phyloP scores from a whole-genome alignment of 2,888 invertebrate species.

The Galeopsomyia nigrocyanea region DNA sequence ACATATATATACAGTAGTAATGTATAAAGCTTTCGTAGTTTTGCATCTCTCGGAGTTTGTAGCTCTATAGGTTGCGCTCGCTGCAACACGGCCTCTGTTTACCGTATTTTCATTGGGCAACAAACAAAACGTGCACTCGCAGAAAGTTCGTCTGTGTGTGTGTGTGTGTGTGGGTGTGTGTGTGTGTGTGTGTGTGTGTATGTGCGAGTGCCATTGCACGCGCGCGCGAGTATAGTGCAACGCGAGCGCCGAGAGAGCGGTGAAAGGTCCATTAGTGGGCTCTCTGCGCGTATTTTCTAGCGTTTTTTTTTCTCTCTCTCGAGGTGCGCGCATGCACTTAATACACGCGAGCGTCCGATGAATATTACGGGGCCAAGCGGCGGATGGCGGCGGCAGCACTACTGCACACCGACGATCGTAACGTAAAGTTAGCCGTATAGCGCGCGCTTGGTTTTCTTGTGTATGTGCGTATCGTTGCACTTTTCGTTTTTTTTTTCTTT shows the following conservation, averaged over 20 bases:
- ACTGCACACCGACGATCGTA: conserved; percentile 14
- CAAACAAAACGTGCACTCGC: conserved; percentile 24
- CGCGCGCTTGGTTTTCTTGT: no score
- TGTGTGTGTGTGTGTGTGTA: neutral
- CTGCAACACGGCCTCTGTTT: conserved; percentile 15
- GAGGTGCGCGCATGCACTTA: conserved; percentile 25
- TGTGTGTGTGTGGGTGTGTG: neutral
- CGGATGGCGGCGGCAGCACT: neutral
- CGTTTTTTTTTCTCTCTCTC: conserved; percentile 20
- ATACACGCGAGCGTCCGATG: conserved; percentile 33
- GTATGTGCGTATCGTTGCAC: neutral
- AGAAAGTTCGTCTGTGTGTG: conserved; percentile 28
- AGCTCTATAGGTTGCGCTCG: no score
- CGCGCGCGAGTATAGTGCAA: conserved; percentile 31
- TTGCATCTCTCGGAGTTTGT: no score
- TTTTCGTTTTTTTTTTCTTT: neutral
- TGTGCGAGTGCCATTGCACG: conserved; percentile 14
- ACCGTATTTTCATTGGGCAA: conserved; percentile 36
- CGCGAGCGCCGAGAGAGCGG: conserved; percentile 17
- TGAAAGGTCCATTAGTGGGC: conserved; percentile 45
- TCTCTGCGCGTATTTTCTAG: conserved; percentile 21
- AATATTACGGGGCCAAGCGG: conserved; percentile 28
- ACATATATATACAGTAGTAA: no score
- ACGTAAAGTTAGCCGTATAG: conserved; percentile 23
- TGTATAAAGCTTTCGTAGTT: neutral